Conservation (phyloP, 2,113 vertebrate species). For the Barbus barbus region DNA sequence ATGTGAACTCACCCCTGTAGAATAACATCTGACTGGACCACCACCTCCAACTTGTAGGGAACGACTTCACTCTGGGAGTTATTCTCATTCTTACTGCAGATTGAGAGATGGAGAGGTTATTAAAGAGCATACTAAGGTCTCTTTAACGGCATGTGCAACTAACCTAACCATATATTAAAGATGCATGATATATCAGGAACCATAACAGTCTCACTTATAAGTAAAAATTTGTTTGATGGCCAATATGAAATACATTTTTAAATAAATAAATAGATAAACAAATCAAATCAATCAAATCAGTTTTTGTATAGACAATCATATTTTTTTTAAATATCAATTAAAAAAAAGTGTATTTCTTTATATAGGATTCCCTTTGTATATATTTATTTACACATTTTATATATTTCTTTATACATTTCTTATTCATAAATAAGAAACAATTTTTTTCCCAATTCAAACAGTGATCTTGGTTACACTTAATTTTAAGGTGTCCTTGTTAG, state of each 20-base stretch:
- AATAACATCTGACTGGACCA: slow-evolving; percentile 81
- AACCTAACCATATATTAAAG: neutral
- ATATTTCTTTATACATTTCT: too few relatives aligned
- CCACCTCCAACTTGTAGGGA: slow-evolving; percentile 78
- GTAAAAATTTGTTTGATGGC: neutral
- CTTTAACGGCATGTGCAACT: neutral
- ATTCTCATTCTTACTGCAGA: slow-evolving; percentile 89
- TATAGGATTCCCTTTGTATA: too few relatives aligned
- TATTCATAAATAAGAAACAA: too few relatives aligned
- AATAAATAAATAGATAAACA: neutral
- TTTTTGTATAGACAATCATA: neutral
- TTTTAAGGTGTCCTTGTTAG: too few relatives aligned
- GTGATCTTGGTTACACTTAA: too few relatives aligned
- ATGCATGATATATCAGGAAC: neutral
- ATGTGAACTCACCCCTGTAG: slow-evolving; percentile 82
- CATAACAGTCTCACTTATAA: neutral
- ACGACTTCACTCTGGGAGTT: slow-evolving; percentile 88
- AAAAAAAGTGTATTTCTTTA: neutral
- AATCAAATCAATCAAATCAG: neutral
- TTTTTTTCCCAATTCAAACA: too few relatives aligned
- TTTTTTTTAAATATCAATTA: neutral
- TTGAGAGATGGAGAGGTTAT: neutral
- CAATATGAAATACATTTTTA: neutral
- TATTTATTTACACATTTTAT: too few relatives aligned
- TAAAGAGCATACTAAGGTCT: neutral